phyloP scores from a whole-genome alignment of 2,797 vertebrate genomes.

The Sparidentex hasta region DNA sequence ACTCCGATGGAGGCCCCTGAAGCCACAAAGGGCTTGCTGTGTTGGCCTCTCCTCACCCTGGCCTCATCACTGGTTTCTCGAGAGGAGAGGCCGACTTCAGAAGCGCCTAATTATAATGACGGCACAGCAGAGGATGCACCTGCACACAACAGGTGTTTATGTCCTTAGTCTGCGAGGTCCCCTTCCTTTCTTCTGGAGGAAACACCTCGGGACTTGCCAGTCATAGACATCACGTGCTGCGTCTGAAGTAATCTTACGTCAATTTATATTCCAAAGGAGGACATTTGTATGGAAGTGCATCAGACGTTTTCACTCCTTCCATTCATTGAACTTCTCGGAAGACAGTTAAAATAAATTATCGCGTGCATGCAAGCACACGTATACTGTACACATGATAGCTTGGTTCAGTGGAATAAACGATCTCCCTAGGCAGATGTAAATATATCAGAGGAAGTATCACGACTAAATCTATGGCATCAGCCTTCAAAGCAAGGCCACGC shows the following conservation, averaged over 20 bases:
- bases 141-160: conserved; percentile 81
- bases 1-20: conserved; percentile 67
- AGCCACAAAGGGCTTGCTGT: conserved; percentile 83
- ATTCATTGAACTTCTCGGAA: conserved; percentile 22
- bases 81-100: conserved; percentile 55
- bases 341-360: conserved; percentile 20
- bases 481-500: conserved; percentile 37
- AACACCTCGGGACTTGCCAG: conserved; percentile 45
- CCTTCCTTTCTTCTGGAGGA: conserved; percentile 26
- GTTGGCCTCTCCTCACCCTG: conserved; percentile 64
- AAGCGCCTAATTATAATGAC: conserved; percentile 71
- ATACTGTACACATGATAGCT: not conserved
- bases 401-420: conserved; percentile 39
- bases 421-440: conserved; percentile 31
- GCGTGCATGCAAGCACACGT: conserved; percentile 20
- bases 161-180: not conserved
- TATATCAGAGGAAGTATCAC: conserved; percentile 44
- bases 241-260: conserved; percentile 21
- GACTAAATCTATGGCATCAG: conserved; percentile 41
- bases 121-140: conserved; percentile 71
- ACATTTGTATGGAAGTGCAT: conserved; percentile 12
- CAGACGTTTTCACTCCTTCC: not conserved
- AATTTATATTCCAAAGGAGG: not conserved
- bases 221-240: not conserved
- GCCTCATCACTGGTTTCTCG: conserved; percentile 46